Evolutionary conservation across 1,140 invertebrate species (phyloP), one percentile per base, ranked within the genome.

Genomic region (Drosophila hydei): DNA sequence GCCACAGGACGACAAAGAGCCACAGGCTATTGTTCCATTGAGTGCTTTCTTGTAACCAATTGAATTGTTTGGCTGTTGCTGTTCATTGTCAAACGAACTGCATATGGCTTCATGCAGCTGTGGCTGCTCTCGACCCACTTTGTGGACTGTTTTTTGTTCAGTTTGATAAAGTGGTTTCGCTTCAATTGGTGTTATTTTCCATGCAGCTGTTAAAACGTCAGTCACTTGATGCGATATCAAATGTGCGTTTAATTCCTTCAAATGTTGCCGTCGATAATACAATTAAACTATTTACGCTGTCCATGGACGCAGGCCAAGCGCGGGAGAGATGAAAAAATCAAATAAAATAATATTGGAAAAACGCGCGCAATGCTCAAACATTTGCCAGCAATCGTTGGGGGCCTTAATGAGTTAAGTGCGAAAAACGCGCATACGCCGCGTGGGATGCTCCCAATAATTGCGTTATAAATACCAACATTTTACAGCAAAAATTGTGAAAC

Each of bases 341-440:
- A 14, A 30, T 59, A 38, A 69, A 56, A 77, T 19, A 59, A 62
- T 70, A 71, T 72, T 68, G 30, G 19, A 30, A 60, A 27, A 70
- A 68, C 45, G 64, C 19, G 60, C 68, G 43, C 69, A 63, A 65
- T 74, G 61, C 6, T 36, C 50, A 72, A 78, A 69, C 65, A 74
- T 64, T 54, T 72, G 51, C 43, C 30, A 47, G 42, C 69, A 56
- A 55, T 62, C 36, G 70, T 47, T 72, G 51, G 45, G 47, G 33
- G 58, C 58, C 61, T 79, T 83, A 88, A 88, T 88, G 83, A 83
- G 78, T 70, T 73, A 88, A 76, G 81, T 87, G 83, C 69, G 78
- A 88, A 88, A 88, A 88, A 88, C 83, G 68, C 69, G 72, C 62
- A 88, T 76, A 88, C 83, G 72, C 72, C 75, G 78, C 71, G 81